Evolutionary conservation across 2,888 invertebrate species (phyloP), one percentile per base, ranked within the genome.

Genomic region (Trichopria drosophilae): DNA sequence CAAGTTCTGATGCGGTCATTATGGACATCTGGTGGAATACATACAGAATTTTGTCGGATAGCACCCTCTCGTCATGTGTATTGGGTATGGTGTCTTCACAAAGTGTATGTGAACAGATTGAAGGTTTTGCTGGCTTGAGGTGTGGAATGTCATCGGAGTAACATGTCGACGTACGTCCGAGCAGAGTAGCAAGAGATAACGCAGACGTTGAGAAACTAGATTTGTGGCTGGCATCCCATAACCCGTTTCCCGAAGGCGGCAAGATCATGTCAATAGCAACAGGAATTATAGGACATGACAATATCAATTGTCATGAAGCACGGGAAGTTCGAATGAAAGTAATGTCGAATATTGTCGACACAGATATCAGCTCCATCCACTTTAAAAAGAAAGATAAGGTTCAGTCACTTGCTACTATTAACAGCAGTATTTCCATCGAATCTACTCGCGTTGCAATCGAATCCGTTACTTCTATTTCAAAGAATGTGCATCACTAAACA

Each of bases 291-390:
- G 62, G 60, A 58, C 59, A 55, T 58, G 29, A 55, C 42, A 49
- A 55, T 47, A 63, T 61, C 49, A 60, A 60, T 42, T 61, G 57
- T 51, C 50, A 58, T 51, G 45, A 36, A 53, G 58, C 60, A 16
- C 18, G 56, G 36, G 53, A 59, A 53, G 47, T 62, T 20, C 51
- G 58, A 18, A 35, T 66, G 58, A 55, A 53, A 6, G 55, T 59
- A 45, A 59, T 65, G 56, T 35, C 57, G 3, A 66, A 66, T 66
- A 66, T 68, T 35, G 63, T 62, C 19, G 68, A 66, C 28, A 51
- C 49, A 23, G 24, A 44, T 12, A 53, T 52, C 34, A 26, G 54
- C 29, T 51, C 62, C 20, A 59, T 66, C 58, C 62, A 57, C 36
- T 65, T 65, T 34, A 63, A 64, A 62, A 62, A 65, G 9, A 19